These are phyloP conservation scores for Panzeria rudis DNA, from an alignment of 2,888 invertebrate genomes.

Conservation along the genomic window DNA sequence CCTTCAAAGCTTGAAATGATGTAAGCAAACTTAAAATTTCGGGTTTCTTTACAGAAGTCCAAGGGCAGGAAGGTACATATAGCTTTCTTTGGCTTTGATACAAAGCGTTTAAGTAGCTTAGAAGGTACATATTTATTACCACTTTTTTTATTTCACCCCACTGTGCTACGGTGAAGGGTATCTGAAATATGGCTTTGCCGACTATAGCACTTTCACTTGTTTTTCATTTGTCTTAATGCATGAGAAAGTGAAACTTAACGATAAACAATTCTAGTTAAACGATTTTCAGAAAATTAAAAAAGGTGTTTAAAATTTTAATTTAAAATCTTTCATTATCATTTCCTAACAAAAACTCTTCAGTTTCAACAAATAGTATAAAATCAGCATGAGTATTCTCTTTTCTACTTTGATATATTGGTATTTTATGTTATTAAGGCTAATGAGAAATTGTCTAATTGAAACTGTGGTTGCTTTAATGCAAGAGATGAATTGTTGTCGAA, in stretches of 20 bases:
- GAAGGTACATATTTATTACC: no score
- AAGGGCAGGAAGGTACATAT: no score
- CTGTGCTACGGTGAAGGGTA: no score
- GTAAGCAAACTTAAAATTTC: no score
- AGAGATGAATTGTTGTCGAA: not conserved
- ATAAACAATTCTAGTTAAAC: not conserved
- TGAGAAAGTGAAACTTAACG: not conserved
- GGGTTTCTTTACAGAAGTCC: no score
- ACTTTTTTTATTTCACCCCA: no score
- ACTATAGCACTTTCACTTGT: not conserved
- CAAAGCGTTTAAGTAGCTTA: no score
- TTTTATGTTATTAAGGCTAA: constrained; percentile 58
- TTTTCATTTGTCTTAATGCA: not conserved
- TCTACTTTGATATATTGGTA: constrained; percentile 9
- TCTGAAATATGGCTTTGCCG: not conserved
- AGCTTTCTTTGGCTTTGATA: no score
- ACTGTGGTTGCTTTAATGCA: constrained; percentile 49
- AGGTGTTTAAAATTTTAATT: no score
- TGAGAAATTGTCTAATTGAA: constrained; percentile 70
- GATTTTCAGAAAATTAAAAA: not conserved
- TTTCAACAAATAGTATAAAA: not conserved
- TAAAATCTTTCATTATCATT: not conserved
- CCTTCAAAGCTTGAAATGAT: no score
- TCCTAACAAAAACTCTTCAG: not conserved
- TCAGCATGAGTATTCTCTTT: not conserved